A percentile compares a stretch with the other conserved stretches of the same genome.
Conservation (phyloP, 2,888 invertebrate genomes). For the Palloptera scutellata region DNA sequence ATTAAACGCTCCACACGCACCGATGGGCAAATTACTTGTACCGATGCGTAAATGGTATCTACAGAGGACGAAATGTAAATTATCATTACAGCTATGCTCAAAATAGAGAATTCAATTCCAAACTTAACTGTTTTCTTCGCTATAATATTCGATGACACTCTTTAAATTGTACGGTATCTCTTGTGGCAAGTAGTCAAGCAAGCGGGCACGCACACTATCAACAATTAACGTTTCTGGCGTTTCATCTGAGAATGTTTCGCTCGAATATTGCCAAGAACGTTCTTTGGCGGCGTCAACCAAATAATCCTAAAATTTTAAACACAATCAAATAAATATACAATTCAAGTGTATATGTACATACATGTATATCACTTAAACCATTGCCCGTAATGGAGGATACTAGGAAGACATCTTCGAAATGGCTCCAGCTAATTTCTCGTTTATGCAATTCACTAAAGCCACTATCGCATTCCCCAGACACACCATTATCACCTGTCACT, state of each 20-base stretch:
- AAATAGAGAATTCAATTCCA: neutral
- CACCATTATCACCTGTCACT: neutral
- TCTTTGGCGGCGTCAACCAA: conserved; percentile 67
- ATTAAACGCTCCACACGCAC: conserved; percentile 72
- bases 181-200: conserved; percentile 82
- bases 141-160: conserved; percentile 73
- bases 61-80: conserved; percentile 17
- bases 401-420: conserved; percentile 89
- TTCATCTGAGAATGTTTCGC: conserved; percentile 77
- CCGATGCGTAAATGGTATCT: conserved; percentile 68
- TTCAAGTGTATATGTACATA: conserved; percentile 60
- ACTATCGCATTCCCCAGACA: neutral
- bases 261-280: conserved; percentile 73
- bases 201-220: conserved; percentile 80
- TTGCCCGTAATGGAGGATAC: conserved; percentile 85
- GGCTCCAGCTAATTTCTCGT: conserved; percentile 69
- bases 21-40: conserved; percentile 72
- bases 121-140: conserved; percentile 67
- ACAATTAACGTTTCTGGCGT: conserved; percentile 74
- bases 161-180: conserved; percentile 86
- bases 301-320: conserved; percentile 42
- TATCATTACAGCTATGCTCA: neutral
- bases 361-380: conserved; percentile 77
- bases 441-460: conserved; percentile 34
- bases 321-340: neutral